A percentile compares a stretch with the other conserved stretches of the same genome.
Evolutionary conservation across 2,797 vertebrate genomes (phyloP).

Genomic region (Staurois parvus): DNA sequence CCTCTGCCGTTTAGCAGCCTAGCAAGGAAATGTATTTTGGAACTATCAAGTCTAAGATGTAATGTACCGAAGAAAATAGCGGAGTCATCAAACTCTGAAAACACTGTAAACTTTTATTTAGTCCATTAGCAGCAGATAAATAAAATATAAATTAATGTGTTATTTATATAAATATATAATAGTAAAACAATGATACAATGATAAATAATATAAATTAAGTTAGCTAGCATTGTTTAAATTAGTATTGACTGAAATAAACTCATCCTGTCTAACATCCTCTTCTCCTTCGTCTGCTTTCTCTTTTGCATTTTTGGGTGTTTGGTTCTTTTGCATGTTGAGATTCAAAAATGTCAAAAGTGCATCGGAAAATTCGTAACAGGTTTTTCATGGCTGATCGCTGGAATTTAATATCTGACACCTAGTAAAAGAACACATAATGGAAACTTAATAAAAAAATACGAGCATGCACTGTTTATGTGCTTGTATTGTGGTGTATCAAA

Average conservation of each 20-base stretch:
- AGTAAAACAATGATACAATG: slow-evolving; percentile 68
- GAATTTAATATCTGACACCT: slow-evolving; percentile 71
- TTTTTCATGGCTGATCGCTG: slow-evolving; percentile 75
- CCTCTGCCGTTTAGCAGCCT: neutral
- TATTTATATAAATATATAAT: slow-evolving; percentile 76
- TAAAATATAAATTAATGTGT: slow-evolving; percentile 46
- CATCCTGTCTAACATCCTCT: slow-evolving; percentile 64
- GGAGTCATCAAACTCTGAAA: neutral
- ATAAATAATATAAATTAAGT: slow-evolving; percentile 81
- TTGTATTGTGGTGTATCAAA: neutral
- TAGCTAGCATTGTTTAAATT: slow-evolving; percentile 56
- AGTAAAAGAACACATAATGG: slow-evolving; percentile 28
- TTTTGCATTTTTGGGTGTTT: slow-evolving; percentile 50
- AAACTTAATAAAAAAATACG: neutral
- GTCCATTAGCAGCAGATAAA: slow-evolving; percentile 55
- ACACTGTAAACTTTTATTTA: slow-evolving; percentile 55
- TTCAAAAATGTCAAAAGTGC: slow-evolving; percentile 47
- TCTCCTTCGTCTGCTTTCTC: slow-evolving; percentile 58
- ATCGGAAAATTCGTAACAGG: slow-evolving; percentile 64
- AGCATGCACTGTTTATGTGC: neutral
- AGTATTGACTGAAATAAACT: slow-evolving; percentile 45
- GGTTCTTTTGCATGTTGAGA: slow-evolving; percentile 14
- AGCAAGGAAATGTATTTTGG: neutral
- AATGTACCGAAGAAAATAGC: neutral
- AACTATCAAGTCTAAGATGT: neutral